These are phyloP conservation scores for Sycophila sp. DNA, from an alignment of 1,140 invertebrate species.

Conservation along the genomic window DNA sequence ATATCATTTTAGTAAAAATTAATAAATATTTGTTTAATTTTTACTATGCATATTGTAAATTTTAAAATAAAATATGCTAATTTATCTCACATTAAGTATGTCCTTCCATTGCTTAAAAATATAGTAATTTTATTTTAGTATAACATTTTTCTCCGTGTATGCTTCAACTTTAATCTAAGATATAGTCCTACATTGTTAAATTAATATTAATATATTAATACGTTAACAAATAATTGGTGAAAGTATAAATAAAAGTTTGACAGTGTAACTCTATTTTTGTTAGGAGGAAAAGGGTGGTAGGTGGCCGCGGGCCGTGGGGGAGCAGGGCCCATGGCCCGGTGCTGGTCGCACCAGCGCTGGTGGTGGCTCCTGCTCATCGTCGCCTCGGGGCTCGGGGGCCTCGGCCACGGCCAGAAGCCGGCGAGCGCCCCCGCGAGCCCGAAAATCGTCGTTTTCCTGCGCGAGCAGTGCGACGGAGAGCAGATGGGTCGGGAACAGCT, in stretches of 20 bases:
- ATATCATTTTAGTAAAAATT: too few species aligned
- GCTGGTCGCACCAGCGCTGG: conserved; percentile 57
- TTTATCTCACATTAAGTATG: too few species aligned
- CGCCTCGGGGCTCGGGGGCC: conserved; percentile 37
- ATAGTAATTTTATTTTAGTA: too few species aligned
- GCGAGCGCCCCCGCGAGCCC: not conserved
- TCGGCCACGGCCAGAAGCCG: conserved; percentile 1
- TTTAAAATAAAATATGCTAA: too few species aligned
- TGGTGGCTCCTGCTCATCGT: conserved; percentile 59
- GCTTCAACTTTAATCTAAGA: too few species aligned
- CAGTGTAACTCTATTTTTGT: not conserved
- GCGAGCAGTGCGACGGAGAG: conserved; percentile 54
- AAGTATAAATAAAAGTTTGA: not conserved
- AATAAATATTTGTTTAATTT: too few species aligned
- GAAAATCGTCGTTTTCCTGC: conserved; percentile 55
- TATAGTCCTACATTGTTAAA: too few species aligned
- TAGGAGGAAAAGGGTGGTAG: conserved; percentile 8
- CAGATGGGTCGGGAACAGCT: conserved; percentile 51
- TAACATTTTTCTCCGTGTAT: too few species aligned
- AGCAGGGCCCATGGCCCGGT: conserved; percentile 61
- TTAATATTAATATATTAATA: not conserved
- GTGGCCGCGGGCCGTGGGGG: too few species aligned
- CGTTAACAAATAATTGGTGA: too few species aligned
- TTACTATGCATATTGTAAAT: too few species aligned
- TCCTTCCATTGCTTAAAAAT: too few species aligned